A percentile compares a stretch with the other conserved stretches of the same genome.
phyloP scores from a whole-genome alignment of 1,140 invertebrate genomes.

The Zaprionus tsacasi region DNA sequence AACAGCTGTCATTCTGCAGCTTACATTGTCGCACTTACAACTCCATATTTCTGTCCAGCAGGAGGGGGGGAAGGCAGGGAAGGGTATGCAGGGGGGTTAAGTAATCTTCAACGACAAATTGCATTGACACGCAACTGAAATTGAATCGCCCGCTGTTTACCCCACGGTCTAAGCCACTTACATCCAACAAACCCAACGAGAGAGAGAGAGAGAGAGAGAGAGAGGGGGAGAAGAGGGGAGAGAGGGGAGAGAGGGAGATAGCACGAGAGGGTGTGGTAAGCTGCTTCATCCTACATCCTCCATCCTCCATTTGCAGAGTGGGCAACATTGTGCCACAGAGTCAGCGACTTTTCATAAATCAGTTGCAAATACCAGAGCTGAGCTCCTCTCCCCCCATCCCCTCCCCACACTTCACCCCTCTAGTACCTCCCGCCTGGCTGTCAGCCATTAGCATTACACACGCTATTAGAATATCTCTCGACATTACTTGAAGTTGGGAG shows the following conservation, averaged over 20 bases:
- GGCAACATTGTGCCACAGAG: slow-evolving; percentile 5
- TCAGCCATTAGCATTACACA: slow-evolving; percentile 68
- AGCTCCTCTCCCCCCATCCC: not conserved
- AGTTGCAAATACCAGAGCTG: slow-evolving; percentile 41
- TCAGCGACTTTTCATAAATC: slow-evolving; percentile 55
- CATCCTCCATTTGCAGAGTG: not conserved
- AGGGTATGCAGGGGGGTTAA: not conserved
- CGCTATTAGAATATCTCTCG: slow-evolving; percentile 73
- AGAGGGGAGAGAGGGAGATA: no score
- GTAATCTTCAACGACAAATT: slow-evolving; percentile 44
- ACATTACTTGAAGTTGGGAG: slow-evolving; percentile 47
- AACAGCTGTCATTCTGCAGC: slow-evolving; percentile 33
- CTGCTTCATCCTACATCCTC: no score
- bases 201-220: not conserved
- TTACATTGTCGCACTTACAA: slow-evolving; percentile 28
- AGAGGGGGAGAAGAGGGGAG: no score
- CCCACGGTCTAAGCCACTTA: slow-evolving; percentile 40
- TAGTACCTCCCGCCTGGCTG: not conserved
- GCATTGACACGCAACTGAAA: slow-evolving; percentile 41
- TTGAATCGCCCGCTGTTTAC: slow-evolving; percentile 30
- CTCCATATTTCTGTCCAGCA: slow-evolving; percentile 10
- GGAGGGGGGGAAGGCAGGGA: not conserved
- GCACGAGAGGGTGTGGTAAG: not conserved
- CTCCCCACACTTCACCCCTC: not conserved
- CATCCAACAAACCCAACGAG: slow-evolving; percentile 13